Evolutionary conservation across 1,140 invertebrate genomes (phyloP).

Genomic region (Nylanderia fulva): DNA sequence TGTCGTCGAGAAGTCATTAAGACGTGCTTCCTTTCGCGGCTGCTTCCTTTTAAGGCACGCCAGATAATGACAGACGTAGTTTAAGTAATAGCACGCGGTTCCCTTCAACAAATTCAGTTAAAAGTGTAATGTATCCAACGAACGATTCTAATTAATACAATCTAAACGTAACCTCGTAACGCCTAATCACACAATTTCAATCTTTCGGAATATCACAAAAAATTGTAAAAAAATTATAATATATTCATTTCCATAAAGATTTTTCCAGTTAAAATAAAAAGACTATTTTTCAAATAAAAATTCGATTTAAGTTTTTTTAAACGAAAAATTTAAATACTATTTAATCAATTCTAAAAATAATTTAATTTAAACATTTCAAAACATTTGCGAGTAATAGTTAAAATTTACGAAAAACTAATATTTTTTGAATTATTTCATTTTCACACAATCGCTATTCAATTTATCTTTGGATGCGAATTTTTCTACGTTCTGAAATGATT

Average conservation of each 20-base stretch:
- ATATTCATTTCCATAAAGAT: background rate
- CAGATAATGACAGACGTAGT: conserved; percentile 32
- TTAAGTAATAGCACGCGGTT: conserved; percentile 51
- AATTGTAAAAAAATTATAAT: too few relatives aligned
- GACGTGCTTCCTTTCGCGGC: conserved; percentile 54
- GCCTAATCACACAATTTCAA: too few relatives aligned
- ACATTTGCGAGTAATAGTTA: too few relatives aligned
- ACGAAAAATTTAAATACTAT: too few relatives aligned
- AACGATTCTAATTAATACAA: conserved; percentile 16
- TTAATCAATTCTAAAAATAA: too few relatives aligned
- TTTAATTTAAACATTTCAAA: too few relatives aligned
- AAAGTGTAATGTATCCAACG: conserved; percentile 17
- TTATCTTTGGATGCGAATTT: conserved; percentile 24
- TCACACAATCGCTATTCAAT: conserved; percentile 8
- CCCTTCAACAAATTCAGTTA: background rate
- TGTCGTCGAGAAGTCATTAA: conserved; percentile 74
- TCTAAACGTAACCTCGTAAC: background rate
- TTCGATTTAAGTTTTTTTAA: too few relatives aligned
- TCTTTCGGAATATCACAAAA: too few relatives aligned
- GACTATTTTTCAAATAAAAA: too few relatives aligned
- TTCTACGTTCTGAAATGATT: conserved; percentile 37
- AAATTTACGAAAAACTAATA: background rate
- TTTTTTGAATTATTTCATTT: conserved; percentile 4
- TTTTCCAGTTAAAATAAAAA: too few relatives aligned
- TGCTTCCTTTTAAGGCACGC: conserved; percentile 50